phyloP scores from a whole-genome alignment of 2,888 invertebrate species.

The Xylophagus ater region DNA sequence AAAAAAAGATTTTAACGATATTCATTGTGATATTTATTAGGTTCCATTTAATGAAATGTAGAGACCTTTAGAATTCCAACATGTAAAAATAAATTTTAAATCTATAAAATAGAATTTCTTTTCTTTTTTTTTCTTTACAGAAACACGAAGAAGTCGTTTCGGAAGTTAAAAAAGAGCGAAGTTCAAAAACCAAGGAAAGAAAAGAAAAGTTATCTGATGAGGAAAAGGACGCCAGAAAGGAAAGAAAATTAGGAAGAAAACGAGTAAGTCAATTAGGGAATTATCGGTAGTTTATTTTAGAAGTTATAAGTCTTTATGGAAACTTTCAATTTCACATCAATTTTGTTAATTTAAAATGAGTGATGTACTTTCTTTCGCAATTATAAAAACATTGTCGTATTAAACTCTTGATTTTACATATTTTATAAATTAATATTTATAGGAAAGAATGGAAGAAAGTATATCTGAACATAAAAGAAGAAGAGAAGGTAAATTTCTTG shows the following conservation, averaged over 20 bases:
- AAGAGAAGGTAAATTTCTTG: constrained; percentile 54
- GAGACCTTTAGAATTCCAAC: too few species aligned
- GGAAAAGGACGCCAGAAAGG: constrained; percentile 68
- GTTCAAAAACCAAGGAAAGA: constrained; percentile 44
- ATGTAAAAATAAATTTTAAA: too few species aligned
- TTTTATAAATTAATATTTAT: constrained; percentile 16
- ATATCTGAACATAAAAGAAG: constrained; percentile 62
- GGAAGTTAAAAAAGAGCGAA: constrained; percentile 41
- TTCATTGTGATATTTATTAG: too few species aligned
- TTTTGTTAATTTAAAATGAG: too few species aligned
- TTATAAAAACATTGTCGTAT: too few species aligned
- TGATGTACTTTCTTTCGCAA: neutral
- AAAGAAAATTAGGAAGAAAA: constrained; percentile 69
- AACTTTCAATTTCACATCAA: too few species aligned
- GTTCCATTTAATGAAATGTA: too few species aligned
- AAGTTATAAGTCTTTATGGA: too few species aligned
- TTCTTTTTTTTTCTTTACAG: constrained; percentile 8
- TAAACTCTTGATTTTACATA: too few species aligned
- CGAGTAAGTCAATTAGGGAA: constrained; percentile 45
- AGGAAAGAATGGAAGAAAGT: constrained; percentile 67
- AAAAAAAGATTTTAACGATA: too few species aligned
- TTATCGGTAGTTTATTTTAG: too few species aligned
- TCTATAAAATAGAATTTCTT: too few species aligned
- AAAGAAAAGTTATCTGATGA: constrained; percentile 60
- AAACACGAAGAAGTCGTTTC: constrained; percentile 10